These are phyloP conservation scores for Epizoanthus ramosus DNA, from an alignment of 92 coral and sea anemone genomes.

Conservation along the genomic window DNA sequence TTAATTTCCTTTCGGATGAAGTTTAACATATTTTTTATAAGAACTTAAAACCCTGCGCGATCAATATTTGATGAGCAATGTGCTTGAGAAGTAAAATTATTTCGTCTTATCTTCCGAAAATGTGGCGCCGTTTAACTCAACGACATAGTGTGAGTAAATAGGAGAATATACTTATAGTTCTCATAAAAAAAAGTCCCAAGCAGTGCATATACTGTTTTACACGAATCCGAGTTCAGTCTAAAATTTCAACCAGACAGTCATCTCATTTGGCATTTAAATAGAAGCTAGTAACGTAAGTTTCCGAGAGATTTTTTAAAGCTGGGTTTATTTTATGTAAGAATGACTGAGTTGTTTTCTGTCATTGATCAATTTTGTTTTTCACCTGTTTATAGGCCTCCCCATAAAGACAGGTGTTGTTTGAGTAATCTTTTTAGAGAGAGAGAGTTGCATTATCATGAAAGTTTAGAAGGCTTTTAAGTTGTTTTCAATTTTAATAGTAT, in stretches of 20 bases:
- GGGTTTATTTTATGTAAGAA: too few species aligned
- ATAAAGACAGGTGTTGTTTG: slow-evolving; percentile 18
- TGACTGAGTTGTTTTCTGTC: neutral
- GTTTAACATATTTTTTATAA: neutral
- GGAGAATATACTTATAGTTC: too few species aligned
- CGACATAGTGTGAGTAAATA: neutral
- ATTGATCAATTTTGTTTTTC: neutral
- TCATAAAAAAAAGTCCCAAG: too few species aligned
- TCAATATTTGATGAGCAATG: neutral
- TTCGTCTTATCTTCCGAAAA: slow-evolving; percentile 14
- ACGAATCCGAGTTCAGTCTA: too few species aligned
- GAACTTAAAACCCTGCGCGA: neutral
- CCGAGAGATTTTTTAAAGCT: too few species aligned
- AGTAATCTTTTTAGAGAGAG: slow-evolving; percentile 20
- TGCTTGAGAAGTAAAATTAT: slow-evolving; percentile 21
- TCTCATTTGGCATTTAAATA: too few species aligned
- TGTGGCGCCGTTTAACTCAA: slow-evolving; percentile 15
- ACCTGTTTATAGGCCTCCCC: slow-evolving; percentile 1
- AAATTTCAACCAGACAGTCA: too few species aligned
- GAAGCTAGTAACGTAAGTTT: too few species aligned
- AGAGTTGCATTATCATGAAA: slow-evolving; percentile 1
- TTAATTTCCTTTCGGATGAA: neutral
- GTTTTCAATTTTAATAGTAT: slow-evolving; percentile 33
- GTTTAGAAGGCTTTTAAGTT: slow-evolving; percentile 37
- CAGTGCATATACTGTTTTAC: too few species aligned